Evolutionary conservation across 1,140 invertebrate species (phyloP).

Genomic region (Brachionus asplanchnoidis): DNA sequence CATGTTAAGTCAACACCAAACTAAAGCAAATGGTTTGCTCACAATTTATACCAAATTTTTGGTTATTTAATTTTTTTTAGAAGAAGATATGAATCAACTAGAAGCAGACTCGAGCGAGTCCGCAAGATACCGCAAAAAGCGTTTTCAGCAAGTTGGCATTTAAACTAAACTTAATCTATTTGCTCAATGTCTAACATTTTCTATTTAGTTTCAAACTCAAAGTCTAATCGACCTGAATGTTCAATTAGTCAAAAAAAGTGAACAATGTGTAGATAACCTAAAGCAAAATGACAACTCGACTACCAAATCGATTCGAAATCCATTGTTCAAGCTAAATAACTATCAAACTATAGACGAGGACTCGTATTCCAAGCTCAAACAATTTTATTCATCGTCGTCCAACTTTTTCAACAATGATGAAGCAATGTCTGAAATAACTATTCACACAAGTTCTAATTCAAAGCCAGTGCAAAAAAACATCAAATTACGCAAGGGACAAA

Average conservation of each 20-base stretch:
- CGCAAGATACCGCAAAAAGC: background rate
- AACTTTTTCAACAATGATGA: background rate
- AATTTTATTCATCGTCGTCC: background rate
- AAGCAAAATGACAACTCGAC: slow-evolving; percentile 12
- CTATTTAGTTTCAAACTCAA: slow-evolving; percentile 21
- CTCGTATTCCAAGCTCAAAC: background rate
- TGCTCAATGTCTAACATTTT: background rate
- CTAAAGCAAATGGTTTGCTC: background rate
- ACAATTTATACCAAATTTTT: background rate
- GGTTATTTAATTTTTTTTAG: background rate
- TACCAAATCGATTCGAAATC: slow-evolving; percentile 1
- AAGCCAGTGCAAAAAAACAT: background rate
- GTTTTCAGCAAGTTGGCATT: slow-evolving; percentile 1
- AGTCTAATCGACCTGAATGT: slow-evolving; percentile 25
- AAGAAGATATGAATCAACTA: background rate
- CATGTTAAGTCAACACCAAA: slow-evolving; percentile 12
- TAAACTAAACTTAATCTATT: background rate
- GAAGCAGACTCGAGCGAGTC: background rate
- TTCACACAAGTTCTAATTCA: background rate
- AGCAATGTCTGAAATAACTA: slow-evolving; percentile 3
- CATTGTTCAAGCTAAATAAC: slow-evolving; percentile 2
- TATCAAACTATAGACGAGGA: slow-evolving; percentile 28
- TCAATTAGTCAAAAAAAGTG: slow-evolving; percentile 24
- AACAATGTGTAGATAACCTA: slow-evolving; percentile 7
- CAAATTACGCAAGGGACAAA: background rate